Evolutionary conservation across 2,888 invertebrate genomes (phyloP).

Genomic region (Eugnorisma glareosa): DNA sequence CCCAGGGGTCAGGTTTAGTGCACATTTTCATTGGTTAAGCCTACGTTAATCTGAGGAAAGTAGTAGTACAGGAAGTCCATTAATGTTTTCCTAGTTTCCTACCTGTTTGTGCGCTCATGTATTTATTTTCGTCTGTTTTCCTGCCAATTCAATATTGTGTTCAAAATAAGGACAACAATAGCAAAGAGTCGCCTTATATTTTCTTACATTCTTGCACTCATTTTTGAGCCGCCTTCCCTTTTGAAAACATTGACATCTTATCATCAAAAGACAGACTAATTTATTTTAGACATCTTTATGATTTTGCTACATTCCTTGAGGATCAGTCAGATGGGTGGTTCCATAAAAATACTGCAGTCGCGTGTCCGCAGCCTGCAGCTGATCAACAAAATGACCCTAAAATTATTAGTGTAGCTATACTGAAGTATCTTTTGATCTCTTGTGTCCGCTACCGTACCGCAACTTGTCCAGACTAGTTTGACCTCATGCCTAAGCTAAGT

Average conservation of each 20-base stretch:
- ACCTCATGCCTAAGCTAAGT: not conserved
- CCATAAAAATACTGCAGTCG: not conserved
- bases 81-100: not conserved
- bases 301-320: not conserved
- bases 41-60: not conserved
- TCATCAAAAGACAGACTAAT: not conserved
- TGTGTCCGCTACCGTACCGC: not conserved
- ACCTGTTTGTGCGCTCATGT: not conserved
- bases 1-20: too few relatives aligned
- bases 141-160: not conserved
- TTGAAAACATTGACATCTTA: not conserved
- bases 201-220: not conserved
- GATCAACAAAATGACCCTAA: not conserved
- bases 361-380: not conserved
- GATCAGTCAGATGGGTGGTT: not conserved
- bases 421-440: not conserved
- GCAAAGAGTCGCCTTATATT: not conserved
- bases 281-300: not conserved
- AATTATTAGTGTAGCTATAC: not conserved
- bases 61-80: not conserved
- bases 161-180: not conserved
- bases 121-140: slow-evolving; percentile 6
- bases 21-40: not conserved
- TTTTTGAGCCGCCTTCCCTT: not conserved
- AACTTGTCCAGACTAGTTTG: not conserved